A percentile compares a stretch with the other conserved stretches of the same genome.
Evolutionary conservation across 2,113 vertebrate species (phyloP).

Genomic region (Myocastor coypus): DNA sequence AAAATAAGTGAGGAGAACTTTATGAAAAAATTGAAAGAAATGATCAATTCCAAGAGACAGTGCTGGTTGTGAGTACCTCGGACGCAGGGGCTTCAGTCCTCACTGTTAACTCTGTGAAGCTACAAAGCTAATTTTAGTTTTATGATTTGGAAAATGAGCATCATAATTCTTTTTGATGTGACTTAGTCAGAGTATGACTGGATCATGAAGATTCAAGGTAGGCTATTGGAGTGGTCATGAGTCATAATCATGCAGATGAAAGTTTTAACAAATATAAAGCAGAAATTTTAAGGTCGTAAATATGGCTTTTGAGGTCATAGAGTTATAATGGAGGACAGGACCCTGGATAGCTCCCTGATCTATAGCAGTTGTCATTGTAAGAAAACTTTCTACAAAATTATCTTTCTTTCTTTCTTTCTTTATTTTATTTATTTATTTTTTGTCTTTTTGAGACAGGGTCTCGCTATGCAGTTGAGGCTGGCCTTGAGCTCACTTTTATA

Average conservation of each 20-base stretch:
- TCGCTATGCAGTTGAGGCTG: too few species aligned
- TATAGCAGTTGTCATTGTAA: not conserved
- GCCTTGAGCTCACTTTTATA: too few species aligned
- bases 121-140: conserved; percentile 59
- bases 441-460: too few species aligned
- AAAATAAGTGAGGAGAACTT: not conserved
- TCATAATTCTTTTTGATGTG: conserved; percentile 63
- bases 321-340: conserved; percentile 13
- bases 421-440: too few species aligned
- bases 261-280: conserved; percentile 18
- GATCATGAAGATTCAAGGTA: conserved; percentile 47
- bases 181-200: conserved; percentile 43
- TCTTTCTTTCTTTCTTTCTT: not conserved
- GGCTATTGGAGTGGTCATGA: conserved; percentile 12
- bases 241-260: not conserved
- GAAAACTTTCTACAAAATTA: not conserved
- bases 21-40: conserved; percentile 28
- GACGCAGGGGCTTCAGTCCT: conserved; percentile 19
- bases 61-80: not conserved
- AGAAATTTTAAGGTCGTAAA: not conserved
- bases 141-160: conserved; percentile 66
- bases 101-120: conserved; percentile 27
- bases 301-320: not conserved
- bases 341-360: conserved; percentile 23
- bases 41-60: not conserved